Evolutionary conservation across 92 coral and sea anemone genomes (phyloP).

Genomic region (Actinostola sp.): DNA sequence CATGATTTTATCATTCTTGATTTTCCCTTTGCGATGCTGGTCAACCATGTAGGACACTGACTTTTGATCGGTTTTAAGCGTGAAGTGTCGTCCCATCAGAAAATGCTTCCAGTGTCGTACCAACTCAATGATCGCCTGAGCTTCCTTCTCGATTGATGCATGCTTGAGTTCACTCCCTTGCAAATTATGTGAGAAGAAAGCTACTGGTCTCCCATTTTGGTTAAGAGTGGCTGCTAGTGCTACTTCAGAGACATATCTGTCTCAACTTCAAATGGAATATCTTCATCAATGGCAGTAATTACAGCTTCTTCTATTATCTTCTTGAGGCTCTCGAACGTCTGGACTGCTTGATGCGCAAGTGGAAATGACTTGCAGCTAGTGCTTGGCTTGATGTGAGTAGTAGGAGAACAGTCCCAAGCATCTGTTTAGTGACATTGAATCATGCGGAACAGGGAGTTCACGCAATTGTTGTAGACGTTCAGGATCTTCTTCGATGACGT

Average conservation of each 20-base stretch:
- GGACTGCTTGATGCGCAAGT: slow-evolving; percentile 22
- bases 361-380: slow-evolving; percentile 43
- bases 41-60: too few species aligned
- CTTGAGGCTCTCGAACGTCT: slow-evolving; percentile 39
- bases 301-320: slow-evolving; percentile 36
- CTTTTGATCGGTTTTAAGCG: too few species aligned
- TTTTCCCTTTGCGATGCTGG: too few species aligned
- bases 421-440: slow-evolving; percentile 59
- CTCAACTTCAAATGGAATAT: slow-evolving; percentile 49
- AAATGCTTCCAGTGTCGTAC: slow-evolving; percentile 41
- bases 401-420: slow-evolving; percentile 60
- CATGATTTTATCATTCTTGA: too few species aligned
- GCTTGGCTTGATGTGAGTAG: slow-evolving; percentile 41
- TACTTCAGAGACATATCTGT: slow-evolving; percentile 56
- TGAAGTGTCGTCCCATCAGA: slow-evolving; percentile 40
- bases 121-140: slow-evolving; percentile 29
- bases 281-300: slow-evolving; percentile 43
- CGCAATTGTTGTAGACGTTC: slow-evolving; percentile 43
- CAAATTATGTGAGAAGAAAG: slow-evolving; percentile 43
- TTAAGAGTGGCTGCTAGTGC: slow-evolving; percentile 57
- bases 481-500: slow-evolving; percentile 52
- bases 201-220: slow-evolving; percentile 51
- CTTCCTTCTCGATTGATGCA: slow-evolving; percentile 6
- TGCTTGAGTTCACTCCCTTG: slow-evolving; percentile 44
- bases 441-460: slow-evolving; percentile 57